Base-by-base conservation (phyloP, 2,888 invertebrate species). In the Nemapogon koenigi region DNA sequence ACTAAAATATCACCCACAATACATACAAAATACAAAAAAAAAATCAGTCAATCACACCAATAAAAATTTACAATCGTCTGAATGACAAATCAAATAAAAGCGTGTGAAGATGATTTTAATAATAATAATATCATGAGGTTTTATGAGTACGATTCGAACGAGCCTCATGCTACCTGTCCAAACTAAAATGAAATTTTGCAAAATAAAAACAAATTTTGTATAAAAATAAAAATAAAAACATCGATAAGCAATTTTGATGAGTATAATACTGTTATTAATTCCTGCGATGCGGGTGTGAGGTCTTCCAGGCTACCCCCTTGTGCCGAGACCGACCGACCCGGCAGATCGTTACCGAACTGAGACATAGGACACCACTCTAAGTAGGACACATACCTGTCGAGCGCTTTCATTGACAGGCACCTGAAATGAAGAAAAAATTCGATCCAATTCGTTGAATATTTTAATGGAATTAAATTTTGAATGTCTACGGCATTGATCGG, bases 361-460 rank as follows among this genome's bases (percentile, higher is more conserved):
- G 68, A 64, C 68, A 69, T 72, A 66, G 65, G 71, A 64, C 65
- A 75, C 62, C 62, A 67, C 72, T 67, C 62, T 63, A 65, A 58
- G 57, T 53, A 62, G 62, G 62, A 66, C 69, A 78, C 78, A 84
- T 85, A 85, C 85, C 85, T 85, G 82, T 85, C 85, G 78, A 84
- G 85, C 83, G 85, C 85, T 83, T 85, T 85, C 83, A 85, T 84
- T 82, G 85, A 85, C 84, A 85, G 84, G 83, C 85, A 85, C 84
- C 85, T 85, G 85, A 81, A 85, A 85, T 75, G 75, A 84, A 83
- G 84, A 83, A 84, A 83, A 76, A 83, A 82, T 80, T 75, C 80
- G 71, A 80, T 80, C 81, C 81, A 81, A 80, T 80, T 81, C 79
- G 79, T 82, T 82, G 79, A 83, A 83, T 80, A 81, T 64, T 79